Evolutionary conservation across 2,113 vertebrate species (phyloP), one percentile per base, ranked within the genome.

Genomic region (Callospermophilus lateralis): DNA sequence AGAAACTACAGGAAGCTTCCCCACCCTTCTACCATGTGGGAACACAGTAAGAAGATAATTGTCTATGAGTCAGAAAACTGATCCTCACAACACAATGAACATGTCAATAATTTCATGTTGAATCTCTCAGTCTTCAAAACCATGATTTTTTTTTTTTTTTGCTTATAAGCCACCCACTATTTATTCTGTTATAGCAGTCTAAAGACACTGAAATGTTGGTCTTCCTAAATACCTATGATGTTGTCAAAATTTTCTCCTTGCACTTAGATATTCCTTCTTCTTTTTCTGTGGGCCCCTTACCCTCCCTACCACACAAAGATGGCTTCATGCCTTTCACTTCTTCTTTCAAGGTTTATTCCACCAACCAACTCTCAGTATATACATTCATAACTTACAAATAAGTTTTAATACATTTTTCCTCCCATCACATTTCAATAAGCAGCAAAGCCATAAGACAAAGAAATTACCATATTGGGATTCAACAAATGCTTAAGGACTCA

Each of bases 1-100:
- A 30, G 0, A 20, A 48, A 26, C 3, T 3, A 1, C 51, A 63
- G 39, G 32, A 8, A 7, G 34, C 7, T 65, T 4, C 42, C 11
- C 15, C n/a, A 13, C 1, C 2, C 32, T 65, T 92, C 26, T 4
- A 34, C 15, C 34, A 32, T 11, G 11, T 51, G 16, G 48, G 13
- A 55, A 51, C 8, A 32, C 3, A 58, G 4, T 48, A 20, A 39
- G 39, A 80, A 30, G 20, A 48, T 32, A 78, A 15, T 22, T 16
- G 0, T 24, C 6, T 22, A 5, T 79, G 51, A 72, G 76, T 76
- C 30, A 32, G 39, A 10, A 76, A 51, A 70, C 24, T 17, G 7
- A 30, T 19, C 3, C 16, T 63, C 22, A 32, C 51, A 24, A 63
- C 39, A 88, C 6, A 80, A 1, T 1, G 1, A 93, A 24, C 37